Base-by-base conservation (phyloP, 1,140 invertebrate species). In the Samia ricini region DNA sequence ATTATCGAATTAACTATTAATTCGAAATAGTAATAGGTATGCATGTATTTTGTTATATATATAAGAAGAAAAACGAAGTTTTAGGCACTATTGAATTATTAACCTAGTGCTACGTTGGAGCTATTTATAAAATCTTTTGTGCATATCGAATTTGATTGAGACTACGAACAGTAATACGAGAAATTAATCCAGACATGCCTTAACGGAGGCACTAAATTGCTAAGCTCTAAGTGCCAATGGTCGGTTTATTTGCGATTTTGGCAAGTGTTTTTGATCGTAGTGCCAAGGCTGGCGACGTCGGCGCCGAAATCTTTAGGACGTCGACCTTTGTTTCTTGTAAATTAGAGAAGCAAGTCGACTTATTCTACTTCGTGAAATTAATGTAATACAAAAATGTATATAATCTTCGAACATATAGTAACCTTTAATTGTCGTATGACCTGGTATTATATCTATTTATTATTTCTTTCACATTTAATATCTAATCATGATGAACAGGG, bases 201-300 rank as follows among this genome's bases (percentile, higher is more conserved):
- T 69, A 68, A 79, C 71, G 72, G 74, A 79, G 78, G 77, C 71
- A 74, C 68, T 71, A 63, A 66, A 65, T 71, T 86, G 85, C 85
- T 83, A 88, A 81, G 66, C 69, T 51, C 66, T 71, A 61, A 72
- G 72, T 88, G 87, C 83, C 87, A 89, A 83, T 77, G 68, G 63
- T 64, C 76, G 72, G 81, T 81, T 87, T 89, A 89, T 89, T 88
- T 89, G 82, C 76, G 77, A 85, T 80, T 81, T 89, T 89, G 85
- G 87, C 85, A 88, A 76, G 69, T 64, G 64, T 52, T 63, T n/a
- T 58, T 50, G 63, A 64, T 54, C 56, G 66, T 63, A 73, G 64
- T 64, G 73, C 81, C 83, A 85, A 89, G 86, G 83, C 76, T 85
- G 75, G 57, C 63, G 69, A 68, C 76, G 64, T 71, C 71, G 79